A percentile compares a stretch with the other conserved stretches of the same genome.
phyloP scores from a whole-genome alignment of 2,113 vertebrate genomes.

The Girardinichthys multiradiatus region DNA sequence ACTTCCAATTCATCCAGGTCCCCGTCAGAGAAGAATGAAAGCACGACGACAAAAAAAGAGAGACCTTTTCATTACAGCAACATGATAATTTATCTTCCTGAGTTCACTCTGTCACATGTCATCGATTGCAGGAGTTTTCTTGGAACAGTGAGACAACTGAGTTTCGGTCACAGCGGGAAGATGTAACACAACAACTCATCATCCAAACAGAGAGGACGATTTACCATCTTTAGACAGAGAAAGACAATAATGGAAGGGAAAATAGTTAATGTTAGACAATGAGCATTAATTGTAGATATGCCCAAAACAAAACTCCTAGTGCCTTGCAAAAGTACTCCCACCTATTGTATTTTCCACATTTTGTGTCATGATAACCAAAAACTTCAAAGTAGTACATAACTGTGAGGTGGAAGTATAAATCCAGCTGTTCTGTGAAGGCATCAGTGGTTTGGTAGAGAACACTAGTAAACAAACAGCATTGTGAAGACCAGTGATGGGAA shows the following conservation, averaged over 20 bases:
- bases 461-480: no score
- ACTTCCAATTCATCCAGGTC: conserved; percentile 75
- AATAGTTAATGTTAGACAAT: neutral
- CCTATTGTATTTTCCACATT: neutral
- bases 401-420: no score
- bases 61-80: conserved; percentile 77
- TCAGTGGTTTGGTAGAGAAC: no score
- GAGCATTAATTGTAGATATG: neutral
- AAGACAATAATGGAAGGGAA: neutral
- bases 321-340: neutral
- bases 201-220: conserved; percentile 19
- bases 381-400: neutral
- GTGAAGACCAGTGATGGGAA: no score
- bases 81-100: conserved; percentile 70
- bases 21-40: conserved; percentile 74
- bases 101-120: conserved; percentile 58
- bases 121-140: conserved; percentile 58
- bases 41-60: conserved; percentile 40
- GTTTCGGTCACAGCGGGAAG: conserved; percentile 42
- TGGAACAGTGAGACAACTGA: conserved; percentile 51
- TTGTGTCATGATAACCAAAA: neutral
- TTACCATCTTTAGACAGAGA: neutral
- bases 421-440: no score
- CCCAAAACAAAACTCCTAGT: neutral
- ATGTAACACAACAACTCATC: conserved; percentile 39